These are phyloP conservation scores for Pachymerium ferrugineum DNA, from an alignment of 2,888 invertebrate species.

Conservation along the genomic window DNA sequence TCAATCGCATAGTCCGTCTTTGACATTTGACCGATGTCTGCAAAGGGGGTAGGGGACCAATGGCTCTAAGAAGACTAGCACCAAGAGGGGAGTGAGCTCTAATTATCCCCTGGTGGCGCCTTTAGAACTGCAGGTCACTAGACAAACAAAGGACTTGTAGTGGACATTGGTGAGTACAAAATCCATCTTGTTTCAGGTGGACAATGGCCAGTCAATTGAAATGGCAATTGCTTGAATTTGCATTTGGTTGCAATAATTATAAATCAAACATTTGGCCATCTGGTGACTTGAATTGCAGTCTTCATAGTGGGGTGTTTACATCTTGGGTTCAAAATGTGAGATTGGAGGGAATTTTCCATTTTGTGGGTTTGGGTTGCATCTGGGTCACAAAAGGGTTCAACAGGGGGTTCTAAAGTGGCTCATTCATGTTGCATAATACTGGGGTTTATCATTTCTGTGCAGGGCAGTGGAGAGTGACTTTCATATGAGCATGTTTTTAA, in stretches of 20 bases:
- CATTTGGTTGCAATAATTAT: constrained; percentile 7
- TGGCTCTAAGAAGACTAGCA: too few species aligned
- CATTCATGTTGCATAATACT: too few species aligned
- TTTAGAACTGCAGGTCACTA: background rate
- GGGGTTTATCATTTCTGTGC: too few species aligned
- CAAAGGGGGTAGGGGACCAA: too few species aligned
- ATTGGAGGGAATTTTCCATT: too few species aligned
- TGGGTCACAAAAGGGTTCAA: too few species aligned
- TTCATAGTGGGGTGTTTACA: too few species aligned
- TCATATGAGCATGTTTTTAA: too few species aligned
- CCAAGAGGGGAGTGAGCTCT: background rate
- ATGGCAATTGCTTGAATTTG: constrained; percentile 3
- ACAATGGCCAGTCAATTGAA: constrained; percentile 15
- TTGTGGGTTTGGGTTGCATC: too few species aligned
- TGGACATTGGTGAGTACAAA: background rate
- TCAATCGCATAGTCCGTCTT: background rate
- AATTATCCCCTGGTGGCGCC: constrained; percentile 5
- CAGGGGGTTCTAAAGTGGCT: too few species aligned
- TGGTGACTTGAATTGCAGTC: background rate
- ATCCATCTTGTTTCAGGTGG: constrained; percentile 15
- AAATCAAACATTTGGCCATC: constrained; percentile 16
- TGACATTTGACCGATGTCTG: background rate
- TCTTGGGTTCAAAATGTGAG: too few species aligned
- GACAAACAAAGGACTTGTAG: background rate
- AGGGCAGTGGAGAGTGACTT: too few species aligned